Percentiles rank a stretch among this genome's conserved stretches.
Evolutionary conservation across 2,113 vertebrate genomes (phyloP).

Genomic region (Thermophis baileyi): DNA sequence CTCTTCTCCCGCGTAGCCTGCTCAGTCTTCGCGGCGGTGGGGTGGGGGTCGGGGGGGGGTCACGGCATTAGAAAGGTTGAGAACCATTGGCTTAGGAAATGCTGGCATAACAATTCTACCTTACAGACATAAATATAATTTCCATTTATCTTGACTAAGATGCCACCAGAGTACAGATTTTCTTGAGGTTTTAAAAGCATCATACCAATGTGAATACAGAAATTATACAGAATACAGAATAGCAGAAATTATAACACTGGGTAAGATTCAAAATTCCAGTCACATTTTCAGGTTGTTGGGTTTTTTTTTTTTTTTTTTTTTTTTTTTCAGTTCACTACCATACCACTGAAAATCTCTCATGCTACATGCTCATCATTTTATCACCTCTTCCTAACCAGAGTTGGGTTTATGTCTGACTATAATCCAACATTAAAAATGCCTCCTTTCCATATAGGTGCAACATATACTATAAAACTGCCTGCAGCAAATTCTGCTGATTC

Average conservation of each 20-base stretch:
- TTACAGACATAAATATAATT: background rate
- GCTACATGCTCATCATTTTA: conserved; percentile 23
- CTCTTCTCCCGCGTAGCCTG: no score
- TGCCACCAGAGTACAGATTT: background rate
- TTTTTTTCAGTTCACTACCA: background rate
- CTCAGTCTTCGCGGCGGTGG: no score
- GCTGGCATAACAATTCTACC: background rate
- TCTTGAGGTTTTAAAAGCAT: background rate
- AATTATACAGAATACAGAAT: no score
- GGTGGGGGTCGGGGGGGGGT: no score
- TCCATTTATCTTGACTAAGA: background rate
- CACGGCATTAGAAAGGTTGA: no score
- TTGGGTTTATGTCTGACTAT: conserved; percentile 32
- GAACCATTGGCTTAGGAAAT: no score
- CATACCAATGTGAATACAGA: background rate
- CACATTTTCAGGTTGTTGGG: background rate
- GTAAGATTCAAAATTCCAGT: background rate
- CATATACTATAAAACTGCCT: conserved; percentile 2
- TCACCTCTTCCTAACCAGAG: conserved; percentile 12
- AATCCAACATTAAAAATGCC: conserved; percentile 29
- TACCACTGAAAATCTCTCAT: conserved; percentile 8
- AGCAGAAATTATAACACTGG: background rate
- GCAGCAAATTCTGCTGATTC: background rate
- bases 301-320: background rate
- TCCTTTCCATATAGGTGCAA: background rate